Base-by-base conservation (phyloP, 2,888 invertebrate genomes). In the Lycophotia porphyrea region DNA sequence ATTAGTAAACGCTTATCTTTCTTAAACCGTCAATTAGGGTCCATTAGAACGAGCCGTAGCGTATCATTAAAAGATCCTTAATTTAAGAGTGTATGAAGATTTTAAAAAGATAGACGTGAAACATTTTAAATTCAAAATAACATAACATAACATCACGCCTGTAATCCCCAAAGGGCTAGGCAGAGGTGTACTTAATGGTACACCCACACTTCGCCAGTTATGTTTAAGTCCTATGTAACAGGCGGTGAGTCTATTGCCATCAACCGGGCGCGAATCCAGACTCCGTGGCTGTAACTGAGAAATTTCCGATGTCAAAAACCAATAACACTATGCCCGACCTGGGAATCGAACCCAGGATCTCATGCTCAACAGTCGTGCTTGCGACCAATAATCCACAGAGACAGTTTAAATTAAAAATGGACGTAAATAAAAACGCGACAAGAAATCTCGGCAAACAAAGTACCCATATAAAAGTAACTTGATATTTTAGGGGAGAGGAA, bases 401-500 rank as follows among this genome's bases (percentile, higher is more conserved):
- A 15, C 15, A 42, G 21, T 8, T 21, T 3, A 24, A 24, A 71
- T 52, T 27, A 15, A 27, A 55, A 64, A 47, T 27, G 15, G 15
- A 27, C 55, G 2, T 27, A 24, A 49, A 72, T 27, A 55, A 63
- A 75, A 52, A 49, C 1, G 31, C n/a, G 34, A 27, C 67, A 8
- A 34, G 5, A 74, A 61, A 27, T 42, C 24, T 64, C 47, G 5
- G 0, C 24, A 61, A 24, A 34, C 34, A 34, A 80, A 72, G 58
- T 81, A 39, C 61, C 31, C 24, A 55, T 27, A 81, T 81, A 81
- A 75, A 81, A 75, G 55, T 69, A 69, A 65, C 63, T 66, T 11
- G 34, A 52, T 79, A 69, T 65, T 81, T 80, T 47, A 64, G 70
- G 58, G 58, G 75, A 31, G 52, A 73, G 58, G 75, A 74, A 65